Evolutionary conservation across 2,797 vertebrate genomes (phyloP).

Genomic region (Cossypha niveicapilla): DNA sequence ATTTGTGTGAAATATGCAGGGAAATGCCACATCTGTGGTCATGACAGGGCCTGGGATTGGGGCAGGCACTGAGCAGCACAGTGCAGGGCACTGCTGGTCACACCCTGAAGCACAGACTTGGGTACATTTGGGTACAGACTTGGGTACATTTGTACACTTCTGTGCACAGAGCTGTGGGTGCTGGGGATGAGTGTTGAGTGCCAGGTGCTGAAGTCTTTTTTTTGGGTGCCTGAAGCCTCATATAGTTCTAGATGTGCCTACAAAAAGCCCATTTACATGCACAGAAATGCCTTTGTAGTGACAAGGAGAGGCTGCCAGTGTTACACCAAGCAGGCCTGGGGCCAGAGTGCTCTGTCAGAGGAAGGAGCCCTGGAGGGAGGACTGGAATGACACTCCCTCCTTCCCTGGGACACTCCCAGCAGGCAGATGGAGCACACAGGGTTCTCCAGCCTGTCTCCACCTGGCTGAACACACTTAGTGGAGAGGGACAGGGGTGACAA

Average conservation of each 20-base stretch:
- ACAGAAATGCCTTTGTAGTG: not conserved
- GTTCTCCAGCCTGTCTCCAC: not conserved
- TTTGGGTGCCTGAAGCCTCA: not conserved
- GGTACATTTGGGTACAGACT: not conserved
- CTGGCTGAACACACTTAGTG: not conserved
- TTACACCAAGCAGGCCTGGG: not conserved
- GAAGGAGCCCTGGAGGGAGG: not conserved
- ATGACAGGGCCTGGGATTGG: not conserved
- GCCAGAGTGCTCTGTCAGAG: not conserved
- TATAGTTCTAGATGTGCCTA: not conserved
- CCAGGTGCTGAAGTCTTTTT: not conserved
- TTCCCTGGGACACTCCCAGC: not conserved
- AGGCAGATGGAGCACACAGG: not conserved
- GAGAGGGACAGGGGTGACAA: not conserved
- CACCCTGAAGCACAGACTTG: not conserved
- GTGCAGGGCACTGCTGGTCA: not conserved
- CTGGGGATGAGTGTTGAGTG: not conserved
- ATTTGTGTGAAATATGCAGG: not conserved
- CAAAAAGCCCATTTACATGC: not conserved
- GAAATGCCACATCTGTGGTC: conserved; percentile 4
- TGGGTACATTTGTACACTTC: not conserved
- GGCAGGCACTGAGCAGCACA: not conserved
- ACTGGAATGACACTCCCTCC: not conserved
- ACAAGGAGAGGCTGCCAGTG: not conserved
- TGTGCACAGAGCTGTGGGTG: not conserved